Base-by-base conservation (phyloP, 2,888 invertebrate genomes). In the Imbricaverruca yamaguchii region DNA sequence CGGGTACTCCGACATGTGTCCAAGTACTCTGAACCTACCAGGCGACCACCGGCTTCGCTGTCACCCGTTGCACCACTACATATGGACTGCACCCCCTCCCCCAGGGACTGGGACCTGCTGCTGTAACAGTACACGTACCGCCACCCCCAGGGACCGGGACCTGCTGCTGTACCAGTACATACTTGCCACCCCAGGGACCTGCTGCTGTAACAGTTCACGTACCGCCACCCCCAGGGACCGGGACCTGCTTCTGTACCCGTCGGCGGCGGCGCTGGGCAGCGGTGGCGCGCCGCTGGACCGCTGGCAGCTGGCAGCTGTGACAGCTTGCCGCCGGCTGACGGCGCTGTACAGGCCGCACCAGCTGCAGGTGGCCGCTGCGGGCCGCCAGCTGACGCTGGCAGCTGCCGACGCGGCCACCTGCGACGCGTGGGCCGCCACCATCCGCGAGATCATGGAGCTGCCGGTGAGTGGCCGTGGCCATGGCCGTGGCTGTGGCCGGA, bases 241-340 rank as follows among this genome's bases (percentile, higher is more conserved):
- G 39, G 74, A 74, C 74, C 74, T 74, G 74, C 74, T 74, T 18
- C 13, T 74, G 74, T 74, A 74, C 74, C 74, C 74, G 53, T 15
- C 18, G 6, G 74, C 18, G 53, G 53, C 74, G 6, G 74, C 74
- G 39, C 8, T 9, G 18, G 10, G 18, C 53, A 53, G 53, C 53
- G 74, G 74, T 53, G 74, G 74, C 18, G 53, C 74, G 4, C 74
- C 74, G 8, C 74, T 74, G 53, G 74, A 74, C 53, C 74, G 53
- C 74, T 74, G 74, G 74, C 53, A 18, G 74, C 53, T 74, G 74
- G 15, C 74, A 6, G 8, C 53, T 15, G 13, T 74, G 39, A 18
- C 74, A 7, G 6, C 18, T 53, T 74, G 74, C 53, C 74, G 74
- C 18, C 39, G 74, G 0, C 74, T 74, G 74, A 74, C 74, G 7